Evolutionary conservation across 2,113 vertebrate species (phyloP), one percentile per base, ranked within the genome.

Genomic region (Cyanistes caeruleus): DNA sequence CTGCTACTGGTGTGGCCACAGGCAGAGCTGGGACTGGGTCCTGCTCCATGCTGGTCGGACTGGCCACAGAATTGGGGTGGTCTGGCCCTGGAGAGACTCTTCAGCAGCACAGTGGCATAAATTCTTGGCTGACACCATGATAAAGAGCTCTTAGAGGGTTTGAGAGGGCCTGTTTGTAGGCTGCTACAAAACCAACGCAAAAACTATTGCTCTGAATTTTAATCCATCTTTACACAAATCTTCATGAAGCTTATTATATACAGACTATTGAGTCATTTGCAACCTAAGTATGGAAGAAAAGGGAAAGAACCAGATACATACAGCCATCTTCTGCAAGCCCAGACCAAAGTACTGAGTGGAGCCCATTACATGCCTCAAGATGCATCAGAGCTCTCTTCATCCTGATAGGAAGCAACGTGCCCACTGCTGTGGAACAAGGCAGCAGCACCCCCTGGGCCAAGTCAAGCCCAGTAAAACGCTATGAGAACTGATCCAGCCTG

Each of bases 351-450:
- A n/a, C 2, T 16, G 39, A 5, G 1, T 13, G 33, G 21, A 48
- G 90, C 27, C 58, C 51, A 4, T 30, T 23, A 35, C 13, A 31
- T 37, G 33, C 24, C 37, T 30, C 51, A 56, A 27, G 51, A 24
- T 30, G 15, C 48, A 59, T 6, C 0, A 0, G 44, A 63, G 33
- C 12, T 83, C 18, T 46, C 24, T 39, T 7, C 0, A 0, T 56
- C 25, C 16, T 52, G 39, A 59, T 15, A 39, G 39, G 17, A 31
- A 81, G 64, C 64, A 56, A 22, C 0, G 0, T 5, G 7, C 28
- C 15, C 31, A 3, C 25, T n/a, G 77, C 31, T 35, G 39, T 39
- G 3, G 52, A 39, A 53, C 43, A 75, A 23, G 30, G 59, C 41
- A 51, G 60, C 10, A 51, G 25, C 44, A 68, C 3, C 8, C 25